Base-by-base conservation (phyloP, 2,888 invertebrate genomes). In the Aricia artaxerxes region DNA sequence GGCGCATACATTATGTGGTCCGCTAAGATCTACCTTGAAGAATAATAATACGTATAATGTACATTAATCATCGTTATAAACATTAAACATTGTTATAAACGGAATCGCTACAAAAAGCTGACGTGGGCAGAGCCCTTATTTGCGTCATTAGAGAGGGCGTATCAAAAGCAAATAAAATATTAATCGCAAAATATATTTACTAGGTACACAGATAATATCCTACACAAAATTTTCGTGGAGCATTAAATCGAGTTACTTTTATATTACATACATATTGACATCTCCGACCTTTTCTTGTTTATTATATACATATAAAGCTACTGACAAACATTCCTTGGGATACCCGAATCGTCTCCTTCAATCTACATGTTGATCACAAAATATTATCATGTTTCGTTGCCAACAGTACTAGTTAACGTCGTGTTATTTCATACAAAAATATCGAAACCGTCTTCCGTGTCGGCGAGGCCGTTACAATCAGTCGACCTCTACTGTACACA, bases 391-490 rank as follows among this genome's bases (percentile, higher is more conserved):
- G 16, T 64, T 64, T 69, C 24, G 49, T 49, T 11, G 31, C 72
- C n/a, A 64, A 78, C 78, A 31, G 53, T 78, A 78, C 78, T 5
- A 57, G 49, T 72, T 40, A 35, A 83, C 81, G 82, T 80, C 87
- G 84, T 84, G 81, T 83, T 86, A 89, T 90, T 92, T 88, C 86
- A 88, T 86, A 84, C 86, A 81, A 82, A 87, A 87, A 87, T 86
- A 88, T 86, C 85, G 84, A 83, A 86, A 84, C 86, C 87, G 88
- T 85, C 93, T 93, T 93, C 93, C 93, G 92, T 85, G 84, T 90
- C 86, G 84, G 84, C 91, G 90, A 93, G 92, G 92, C 86, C 88
- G 84, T 84, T 84, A 85, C 88, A 92, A 93, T 92, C 93, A 88
- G 84, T 82, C 85, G 88, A 88, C 92, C 91, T 92, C 86, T 88